Evolutionary conservation across 2,797 vertebrate genomes (phyloP), one percentile per base, ranked within the genome.

Genomic region (Sebastes umbrosus): DNA sequence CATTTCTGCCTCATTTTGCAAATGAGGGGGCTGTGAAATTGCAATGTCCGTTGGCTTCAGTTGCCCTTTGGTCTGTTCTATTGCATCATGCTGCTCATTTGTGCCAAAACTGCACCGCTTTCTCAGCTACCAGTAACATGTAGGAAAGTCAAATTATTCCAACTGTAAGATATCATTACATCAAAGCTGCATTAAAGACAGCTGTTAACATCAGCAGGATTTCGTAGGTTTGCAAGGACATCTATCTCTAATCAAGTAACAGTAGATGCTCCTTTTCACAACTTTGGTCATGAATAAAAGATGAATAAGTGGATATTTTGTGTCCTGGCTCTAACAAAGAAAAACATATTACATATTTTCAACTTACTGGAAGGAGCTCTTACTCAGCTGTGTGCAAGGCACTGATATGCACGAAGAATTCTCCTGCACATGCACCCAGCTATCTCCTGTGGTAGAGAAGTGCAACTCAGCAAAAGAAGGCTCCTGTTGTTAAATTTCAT

Each of bases 381-480:
- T 14, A 9, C 2, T 69, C 18, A 58, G 65, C 57, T 52, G 57
- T 55, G 39, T 60, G 36, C 43, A 59, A 27, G 13, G 22, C 60
- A 36, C 52, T 43, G 6, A 18, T 18, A 27, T 10, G 34, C 73
- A 67, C 7, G 9, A 11, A 63, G 55, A 43, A 69, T n/a, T 29
- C 27, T 74, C 55, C 18, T 27, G 69, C 68, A 73, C 79, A 68
- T 77, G 54, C 69, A 73, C 5, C 59, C 75, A 43, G 29, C 60
- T 68, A 66, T 74, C 73, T 74, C 43, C 58, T 31, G 29, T 31
- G 39, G 43, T 70, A 46, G 32, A 71, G 64, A 88, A 80, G 64
- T 80, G 82, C 85, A 71, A 82, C 25, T 90, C 89, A 84, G 87
- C 88, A 83, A 77, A 85, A 80, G 64, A 79, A 66, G 34, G 7